Percentiles rank a stretch among this genome's conserved stretches.
Evolutionary conservation across 2,888 invertebrate genomes (phyloP).

Genomic region (Tyria jacobaeae): DNA sequence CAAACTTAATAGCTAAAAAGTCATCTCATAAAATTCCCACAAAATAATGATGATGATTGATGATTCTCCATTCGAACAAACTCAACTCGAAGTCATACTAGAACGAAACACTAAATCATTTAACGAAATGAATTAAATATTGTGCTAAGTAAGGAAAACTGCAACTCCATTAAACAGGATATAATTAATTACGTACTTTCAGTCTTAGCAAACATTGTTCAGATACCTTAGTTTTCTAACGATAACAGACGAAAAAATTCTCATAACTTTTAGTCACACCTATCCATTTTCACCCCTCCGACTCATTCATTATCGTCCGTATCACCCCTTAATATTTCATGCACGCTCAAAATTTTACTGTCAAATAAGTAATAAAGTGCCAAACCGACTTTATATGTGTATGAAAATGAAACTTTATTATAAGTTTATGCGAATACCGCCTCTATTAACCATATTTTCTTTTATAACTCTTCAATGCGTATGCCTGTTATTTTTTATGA

Average conservation of each 20-base stretch:
- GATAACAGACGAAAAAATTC: not conserved
- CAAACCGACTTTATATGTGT: constrained; percentile 20
- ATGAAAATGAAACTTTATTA: constrained; percentile 38
- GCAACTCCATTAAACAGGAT: not conserved
- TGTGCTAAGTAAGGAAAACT: not conserved
- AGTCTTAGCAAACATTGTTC: not conserved
- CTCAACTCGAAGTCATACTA: no score
- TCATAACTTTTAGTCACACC: constrained; percentile 1
- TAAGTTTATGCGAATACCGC: constrained; percentile 24
- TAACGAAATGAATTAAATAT: not conserved
- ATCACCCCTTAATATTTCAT: constrained; percentile 21
- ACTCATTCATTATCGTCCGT: constrained; percentile 19
- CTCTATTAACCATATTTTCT: constrained; percentile 30
- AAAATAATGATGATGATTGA: no score
- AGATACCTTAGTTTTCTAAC: not conserved
- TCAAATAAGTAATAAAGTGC: constrained; percentile 27
- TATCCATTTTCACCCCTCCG: not conserved
- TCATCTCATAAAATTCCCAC: no score
- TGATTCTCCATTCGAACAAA: no score
- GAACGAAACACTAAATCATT: no score
- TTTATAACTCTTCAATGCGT: constrained; percentile 23
- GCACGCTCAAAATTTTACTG: constrained; percentile 35
- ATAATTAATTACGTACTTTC: not conserved
- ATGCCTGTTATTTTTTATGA: constrained; percentile 29
- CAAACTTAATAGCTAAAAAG: no score